Evolutionary conservation across 53 echinoderm and acorn worm species (phyloP).

Genomic region (Temnopleurus reevesii): DNA sequence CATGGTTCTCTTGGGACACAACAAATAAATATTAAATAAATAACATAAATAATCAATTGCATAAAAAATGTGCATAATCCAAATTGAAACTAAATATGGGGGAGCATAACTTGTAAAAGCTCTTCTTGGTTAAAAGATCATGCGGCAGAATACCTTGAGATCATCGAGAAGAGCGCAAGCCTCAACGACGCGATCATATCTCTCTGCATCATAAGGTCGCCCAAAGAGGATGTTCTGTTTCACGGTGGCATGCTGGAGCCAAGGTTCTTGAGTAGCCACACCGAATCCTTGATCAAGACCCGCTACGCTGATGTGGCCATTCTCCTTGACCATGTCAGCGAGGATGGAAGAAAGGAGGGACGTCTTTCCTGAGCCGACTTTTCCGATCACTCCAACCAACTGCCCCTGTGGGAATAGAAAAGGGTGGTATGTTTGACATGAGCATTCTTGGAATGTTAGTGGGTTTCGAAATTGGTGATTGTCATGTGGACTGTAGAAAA

Average conservation of each 20-base stretch:
- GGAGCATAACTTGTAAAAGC: too few species aligned
- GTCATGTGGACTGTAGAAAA: too few species aligned
- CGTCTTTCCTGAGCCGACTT: conserved; percentile 78
- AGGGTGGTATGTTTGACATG: not conserved
- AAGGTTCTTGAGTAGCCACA: conserved; percentile 62
- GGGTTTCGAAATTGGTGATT: too few species aligned
- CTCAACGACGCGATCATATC: conserved; percentile 42
- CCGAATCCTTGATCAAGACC: conserved; percentile 68
- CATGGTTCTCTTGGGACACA: too few species aligned
- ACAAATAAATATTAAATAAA: too few species aligned
- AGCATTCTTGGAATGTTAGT: too few species aligned
- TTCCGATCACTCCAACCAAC: conserved; percentile 62
- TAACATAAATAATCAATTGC: too few species aligned
- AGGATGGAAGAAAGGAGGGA: conserved; percentile 77
- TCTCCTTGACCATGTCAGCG: conserved; percentile 72
- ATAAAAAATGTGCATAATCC: too few species aligned
- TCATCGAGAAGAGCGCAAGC: conserved; percentile 64
- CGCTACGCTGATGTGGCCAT: conserved; percentile 68
- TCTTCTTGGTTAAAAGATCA: too few species aligned
- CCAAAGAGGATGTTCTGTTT: conserved; percentile 67
- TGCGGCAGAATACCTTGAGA: conserved; percentile 67
- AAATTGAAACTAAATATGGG: too few species aligned
- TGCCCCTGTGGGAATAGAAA: conserved; percentile 44
- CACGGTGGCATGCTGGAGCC: conserved; percentile 68
- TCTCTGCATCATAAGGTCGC: not conserved